A percentile compares a stretch with the other conserved stretches of the same genome.
phyloP scores from a whole-genome alignment of 2,797 vertebrate species.

The Amniataba percoides region DNA sequence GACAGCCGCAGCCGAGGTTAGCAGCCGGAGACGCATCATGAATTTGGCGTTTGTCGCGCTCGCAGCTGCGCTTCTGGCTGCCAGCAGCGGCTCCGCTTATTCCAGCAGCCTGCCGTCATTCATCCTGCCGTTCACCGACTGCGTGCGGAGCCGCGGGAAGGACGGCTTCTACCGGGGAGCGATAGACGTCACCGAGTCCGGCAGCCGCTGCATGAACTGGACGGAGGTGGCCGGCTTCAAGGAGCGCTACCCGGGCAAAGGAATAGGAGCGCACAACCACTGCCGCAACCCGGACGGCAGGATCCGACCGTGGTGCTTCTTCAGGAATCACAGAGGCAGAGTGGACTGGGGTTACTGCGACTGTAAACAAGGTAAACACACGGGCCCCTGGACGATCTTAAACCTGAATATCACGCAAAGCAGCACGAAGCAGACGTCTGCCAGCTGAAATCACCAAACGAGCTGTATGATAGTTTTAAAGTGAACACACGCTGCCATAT shows the following conservation, averaged over 20 bases:
- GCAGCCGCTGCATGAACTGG: conserved; percentile 87
- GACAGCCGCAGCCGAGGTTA: conserved; percentile 17
- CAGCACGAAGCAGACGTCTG: too few relatives aligned
- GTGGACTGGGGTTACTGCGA: conserved; percentile 91
- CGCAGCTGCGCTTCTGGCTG: conserved; percentile 52
- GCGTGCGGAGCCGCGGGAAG: conserved; percentile 78
- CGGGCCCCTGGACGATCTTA: conserved; percentile 12
- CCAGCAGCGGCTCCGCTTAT: conserved; percentile 27
- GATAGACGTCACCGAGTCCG: conserved; percentile 88
- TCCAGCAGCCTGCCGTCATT: conserved; percentile 74
- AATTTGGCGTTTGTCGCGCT: conserved; percentile 49
- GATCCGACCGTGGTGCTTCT: conserved; percentile 90
- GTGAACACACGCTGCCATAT: background rate
- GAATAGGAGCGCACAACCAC: conserved; percentile 88
- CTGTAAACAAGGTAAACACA: conserved; percentile 89
- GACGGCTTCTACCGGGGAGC: conserved; percentile 84
- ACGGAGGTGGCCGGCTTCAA: conserved; percentile 81
- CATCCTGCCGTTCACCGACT: conserved; percentile 81
- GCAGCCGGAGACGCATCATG: conserved; percentile 58
- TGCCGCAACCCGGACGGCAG: conserved; percentile 89
- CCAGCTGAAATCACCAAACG: background rate
- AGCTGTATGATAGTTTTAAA: background rate
- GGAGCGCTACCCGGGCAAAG: conserved; percentile 82
- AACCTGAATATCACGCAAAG: background rate
- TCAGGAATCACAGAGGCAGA: conserved; percentile 79